Conservation (phyloP, 1,140 invertebrate species). For the Drosophila obscura region DNA sequence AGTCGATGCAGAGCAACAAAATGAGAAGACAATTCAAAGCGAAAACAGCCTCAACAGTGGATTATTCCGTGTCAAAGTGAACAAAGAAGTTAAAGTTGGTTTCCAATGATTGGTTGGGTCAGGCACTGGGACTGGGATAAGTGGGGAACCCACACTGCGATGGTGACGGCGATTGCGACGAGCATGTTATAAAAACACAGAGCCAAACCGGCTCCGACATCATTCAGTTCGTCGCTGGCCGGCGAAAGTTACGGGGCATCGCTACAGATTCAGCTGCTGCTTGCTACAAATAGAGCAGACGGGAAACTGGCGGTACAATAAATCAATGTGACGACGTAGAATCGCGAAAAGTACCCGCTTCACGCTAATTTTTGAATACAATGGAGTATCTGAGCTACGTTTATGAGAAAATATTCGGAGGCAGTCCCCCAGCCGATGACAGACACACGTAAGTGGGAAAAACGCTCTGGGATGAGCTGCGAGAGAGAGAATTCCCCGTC, state of each 20-base stretch:
- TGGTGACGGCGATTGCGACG: slow-evolving; percentile 6
- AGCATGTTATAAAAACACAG: slow-evolving; percentile 46
- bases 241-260: slow-evolving; percentile 51
- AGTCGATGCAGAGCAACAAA: slow-evolving; percentile 26
- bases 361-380: slow-evolving; percentile 57
- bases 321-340: slow-evolving; percentile 28
- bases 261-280: neutral
- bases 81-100: slow-evolving; percentile 32
- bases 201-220: slow-evolving; percentile 54
- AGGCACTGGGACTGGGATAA: slow-evolving; percentile 5
- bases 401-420: slow-evolving; percentile 73
- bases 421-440: slow-evolving; percentile 23
- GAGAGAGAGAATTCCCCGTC: slow-evolving; percentile 2
- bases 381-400: slow-evolving; percentile 75
- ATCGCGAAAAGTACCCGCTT: slow-evolving; percentile 29
- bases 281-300: slow-evolving; percentile 33
- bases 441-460: slow-evolving; percentile 56
- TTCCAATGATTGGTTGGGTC: slow-evolving; percentile 38
- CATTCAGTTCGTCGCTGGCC: slow-evolving; percentile 53
- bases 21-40: neutral
- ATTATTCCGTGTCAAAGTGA: neutral
- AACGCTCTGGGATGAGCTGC: neutral
- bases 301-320: neutral
- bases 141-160: slow-evolving; percentile 31
- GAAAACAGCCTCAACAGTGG: too few relatives aligned